Base-by-base conservation (phyloP, 1,140 invertebrate species). In the Ditylenchus dipsaci region DNA sequence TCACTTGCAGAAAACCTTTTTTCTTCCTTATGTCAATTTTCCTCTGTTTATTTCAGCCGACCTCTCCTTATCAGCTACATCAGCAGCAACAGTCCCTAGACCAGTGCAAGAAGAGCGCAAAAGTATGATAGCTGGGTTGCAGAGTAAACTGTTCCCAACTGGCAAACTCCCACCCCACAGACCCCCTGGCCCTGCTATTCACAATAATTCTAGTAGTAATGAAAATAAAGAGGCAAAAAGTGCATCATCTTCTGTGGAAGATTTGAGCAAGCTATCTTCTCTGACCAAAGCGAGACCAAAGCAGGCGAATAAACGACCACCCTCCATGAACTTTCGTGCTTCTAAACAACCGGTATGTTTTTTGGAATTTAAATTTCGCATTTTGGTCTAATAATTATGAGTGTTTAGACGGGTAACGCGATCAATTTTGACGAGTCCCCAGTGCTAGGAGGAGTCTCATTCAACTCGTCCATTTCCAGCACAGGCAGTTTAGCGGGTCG, bases 241-340 rank as follows among this genome's bases (percentile, higher is more conserved):
- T 19, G 58, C 71, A 0, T 1, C 33, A 30, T 11, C 60, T 17
- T 47, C 23, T 5, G 38, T 21, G 19, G 75, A 29, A 26, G 21
- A 65, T n/a, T 26, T 30, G n/a, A 42, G 49, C 21, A 11, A 63
- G 72, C 29, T 47, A 29, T 26, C 29, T 62, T 33, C 49, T 5
- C 45, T 63, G 27, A 75, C 74, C 19, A 76, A 76, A 61, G 65
- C 49, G 21, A 67, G 58, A 0, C 74, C 73, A 7, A 72, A 73
- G 59, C 62, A 57, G 38, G 21, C 63, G 1, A 74, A 74, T 38
- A 75, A 75, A 72, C 69, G 74, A 8, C 73, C 74, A 19, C 73
- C 73, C 1, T 76, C 74, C 26, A 69, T 61, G 27, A 61, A 61
- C 15, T 53, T 53, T 15, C n/a, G 49, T 21, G 49, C 49, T 8